phyloP scores from a whole-genome alignment of 2,888 invertebrate species.

The Epiblema foenella region DNA sequence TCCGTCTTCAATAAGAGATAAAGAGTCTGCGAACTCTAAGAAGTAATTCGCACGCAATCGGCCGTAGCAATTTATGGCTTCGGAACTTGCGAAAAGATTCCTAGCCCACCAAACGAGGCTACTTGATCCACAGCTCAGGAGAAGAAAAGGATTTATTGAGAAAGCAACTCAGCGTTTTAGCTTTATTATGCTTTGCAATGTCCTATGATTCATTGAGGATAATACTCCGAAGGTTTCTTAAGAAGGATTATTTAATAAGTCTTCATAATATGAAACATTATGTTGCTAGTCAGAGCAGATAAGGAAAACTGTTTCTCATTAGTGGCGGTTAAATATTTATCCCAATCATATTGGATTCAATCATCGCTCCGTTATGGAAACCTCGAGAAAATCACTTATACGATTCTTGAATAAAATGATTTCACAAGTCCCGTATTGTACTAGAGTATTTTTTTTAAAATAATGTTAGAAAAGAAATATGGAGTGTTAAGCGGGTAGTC shows the following conservation, averaged over 20 bases:
- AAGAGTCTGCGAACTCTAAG: constrained; percentile 61
- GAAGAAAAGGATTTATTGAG: constrained; percentile 52
- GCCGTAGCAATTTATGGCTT: constrained; percentile 67
- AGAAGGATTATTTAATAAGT: constrained; percentile 9
- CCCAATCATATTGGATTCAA: constrained; percentile 20
- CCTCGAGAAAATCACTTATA: neutral
- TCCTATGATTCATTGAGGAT: constrained; percentile 31
- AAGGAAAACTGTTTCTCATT: constrained; percentile 37
- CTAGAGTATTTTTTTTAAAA: no score
- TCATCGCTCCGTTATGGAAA: neutral
- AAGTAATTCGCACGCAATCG: constrained; percentile 70
- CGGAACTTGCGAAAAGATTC: constrained; percentile 63
- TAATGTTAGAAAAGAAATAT: no score
- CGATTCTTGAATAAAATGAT: neutral
- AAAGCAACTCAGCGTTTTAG: constrained; percentile 35
- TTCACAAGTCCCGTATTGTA: no score
- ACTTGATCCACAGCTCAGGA: constrained; percentile 56
- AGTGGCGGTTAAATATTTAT: constrained; percentile 27
- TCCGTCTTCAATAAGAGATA: constrained; percentile 51
- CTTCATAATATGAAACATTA: constrained; percentile 29
- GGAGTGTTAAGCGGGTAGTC: no score
- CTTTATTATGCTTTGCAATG: constrained; percentile 19
- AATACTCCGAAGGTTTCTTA: constrained; percentile 14
- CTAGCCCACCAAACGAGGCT: constrained; percentile 56
- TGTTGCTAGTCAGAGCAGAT: constrained; percentile 26